Conservation (phyloP, 1,140 invertebrate genomes). For the Apis dorsata region DNA sequence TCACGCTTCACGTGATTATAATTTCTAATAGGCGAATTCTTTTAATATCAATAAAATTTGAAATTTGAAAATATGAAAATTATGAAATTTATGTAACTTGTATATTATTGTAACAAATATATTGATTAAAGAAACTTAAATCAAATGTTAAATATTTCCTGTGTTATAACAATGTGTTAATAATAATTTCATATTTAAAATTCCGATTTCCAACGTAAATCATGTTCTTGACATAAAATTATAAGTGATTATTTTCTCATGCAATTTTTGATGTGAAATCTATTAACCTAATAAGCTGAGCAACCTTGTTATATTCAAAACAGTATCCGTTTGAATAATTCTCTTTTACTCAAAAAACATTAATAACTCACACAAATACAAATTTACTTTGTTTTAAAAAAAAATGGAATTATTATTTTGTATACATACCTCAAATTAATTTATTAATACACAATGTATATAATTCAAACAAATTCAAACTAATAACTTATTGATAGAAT, state of each 20-base stretch:
- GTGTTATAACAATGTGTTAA: not conserved
- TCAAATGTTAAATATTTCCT: not conserved
- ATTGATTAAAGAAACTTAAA: too few relatives aligned
- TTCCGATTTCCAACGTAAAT: not conserved
- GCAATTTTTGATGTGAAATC: not conserved
- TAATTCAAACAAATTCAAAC: too few relatives aligned
- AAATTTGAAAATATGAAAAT: too few relatives aligned
- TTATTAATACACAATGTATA: too few relatives aligned
- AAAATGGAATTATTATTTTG: too few relatives aligned
- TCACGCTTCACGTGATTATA: slow-evolving; percentile 10
- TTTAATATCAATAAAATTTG: too few relatives aligned
- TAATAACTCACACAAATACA: too few relatives aligned
- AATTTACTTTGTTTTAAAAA: too few relatives aligned
- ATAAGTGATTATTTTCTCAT: not conserved
- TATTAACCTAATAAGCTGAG: not conserved
- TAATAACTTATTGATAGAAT: too few relatives aligned
- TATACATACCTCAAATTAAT: too few relatives aligned
- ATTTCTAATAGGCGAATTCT: not conserved
- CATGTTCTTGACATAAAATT: not conserved
- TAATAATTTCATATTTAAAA: not conserved
- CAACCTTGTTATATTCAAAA: not conserved
- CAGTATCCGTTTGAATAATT: not conserved
- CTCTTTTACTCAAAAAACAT: not conserved
- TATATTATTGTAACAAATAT: too few relatives aligned
- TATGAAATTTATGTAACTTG: too few relatives aligned